Base-by-base conservation (phyloP, 2,888 invertebrate species). In the Drosophila recens region DNA sequence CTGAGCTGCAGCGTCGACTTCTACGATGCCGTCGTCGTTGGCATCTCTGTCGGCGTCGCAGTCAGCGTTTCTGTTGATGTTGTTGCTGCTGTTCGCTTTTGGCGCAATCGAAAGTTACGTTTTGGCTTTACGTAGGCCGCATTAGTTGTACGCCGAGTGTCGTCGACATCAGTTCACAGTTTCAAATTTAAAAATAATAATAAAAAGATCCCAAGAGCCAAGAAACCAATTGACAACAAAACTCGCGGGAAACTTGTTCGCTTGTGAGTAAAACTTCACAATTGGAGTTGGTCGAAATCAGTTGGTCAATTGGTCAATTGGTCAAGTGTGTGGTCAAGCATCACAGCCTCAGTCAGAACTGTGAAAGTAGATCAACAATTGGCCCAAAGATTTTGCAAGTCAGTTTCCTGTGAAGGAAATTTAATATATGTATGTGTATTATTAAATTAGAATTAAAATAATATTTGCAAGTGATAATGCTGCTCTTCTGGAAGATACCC, bases 61-160 rank as follows among this genome's bases (percentile, higher is more conserved):
- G 45, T 15, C 13, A 46, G 8, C 43, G 30, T 23, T 51, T 36
- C 10, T 30, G 49, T 30, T 42, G 23, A 9, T 40, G 58, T 20
- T 61, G 58, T 13, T 56, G 56, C 42, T 65, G 56, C 34, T 58
- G 49, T 27, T 69, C 57, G 79, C 68, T 85, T 85, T 87, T 76
- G 86, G 81, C 88, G 88, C 83, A 86, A 86, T 86, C 88, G 85
- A 85, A 86, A 88, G 86, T 88, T 80, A 84, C 87, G 87, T 84
- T 82, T 84, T 58, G 82, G 80, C 82, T 78, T 84, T 82, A 84
- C 87, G 80, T 82, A 75, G 69, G 40, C 78, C 78, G 85, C 87
- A 82, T 84, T 83, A 86, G 86, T 86, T 72, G 87, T 63, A 76
- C 75, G 78, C 69, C 56, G 86, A 75, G 67, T 71, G 82, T 83